Conservation (phyloP, 2,888 invertebrate genomes). For the Amphipyra berbera region DNA sequence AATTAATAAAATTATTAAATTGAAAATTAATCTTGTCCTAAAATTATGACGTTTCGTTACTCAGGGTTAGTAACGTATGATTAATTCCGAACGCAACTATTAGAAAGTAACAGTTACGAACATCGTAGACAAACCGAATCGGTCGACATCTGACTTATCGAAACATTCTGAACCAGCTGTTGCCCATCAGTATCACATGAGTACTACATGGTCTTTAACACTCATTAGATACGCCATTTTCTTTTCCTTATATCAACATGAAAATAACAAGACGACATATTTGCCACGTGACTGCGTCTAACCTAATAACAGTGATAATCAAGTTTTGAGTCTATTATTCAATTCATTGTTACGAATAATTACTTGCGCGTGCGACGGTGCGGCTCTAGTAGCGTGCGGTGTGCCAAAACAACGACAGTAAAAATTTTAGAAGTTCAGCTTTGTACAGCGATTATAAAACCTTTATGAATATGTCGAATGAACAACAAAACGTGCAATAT, state of each 20-base stretch:
- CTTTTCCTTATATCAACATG: not conserved
- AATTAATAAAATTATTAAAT: too few species aligned
- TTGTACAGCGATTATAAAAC: not conserved
- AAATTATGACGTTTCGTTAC: too few species aligned
- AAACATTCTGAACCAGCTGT: too few species aligned
- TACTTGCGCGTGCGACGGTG: conserved; percentile 12
- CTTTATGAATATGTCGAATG: too few species aligned
- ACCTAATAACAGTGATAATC: conserved; percentile 14
- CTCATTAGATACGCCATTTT: not conserved
- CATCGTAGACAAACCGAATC: too few species aligned
- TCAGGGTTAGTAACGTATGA: too few species aligned
- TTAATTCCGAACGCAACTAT: too few species aligned
- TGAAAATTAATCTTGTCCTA: too few species aligned
- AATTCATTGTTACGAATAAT: conserved; percentile 36
- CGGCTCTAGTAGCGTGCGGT: not conserved
- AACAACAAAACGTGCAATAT: too few species aligned
- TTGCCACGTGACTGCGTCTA: conserved; percentile 19
- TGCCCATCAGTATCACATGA: too few species aligned
- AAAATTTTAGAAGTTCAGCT: conserved; percentile 19
- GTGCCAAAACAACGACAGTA: not conserved
- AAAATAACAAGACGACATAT: not conserved
- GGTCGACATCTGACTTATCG: too few species aligned
- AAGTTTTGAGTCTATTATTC: conserved; percentile 38
- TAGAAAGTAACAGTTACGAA: too few species aligned
- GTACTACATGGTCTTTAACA: not conserved